These are phyloP conservation scores for Pseudanteris insignis DNA, from an alignment of 2,888 invertebrate genomes.

Conservation along the genomic window DNA sequence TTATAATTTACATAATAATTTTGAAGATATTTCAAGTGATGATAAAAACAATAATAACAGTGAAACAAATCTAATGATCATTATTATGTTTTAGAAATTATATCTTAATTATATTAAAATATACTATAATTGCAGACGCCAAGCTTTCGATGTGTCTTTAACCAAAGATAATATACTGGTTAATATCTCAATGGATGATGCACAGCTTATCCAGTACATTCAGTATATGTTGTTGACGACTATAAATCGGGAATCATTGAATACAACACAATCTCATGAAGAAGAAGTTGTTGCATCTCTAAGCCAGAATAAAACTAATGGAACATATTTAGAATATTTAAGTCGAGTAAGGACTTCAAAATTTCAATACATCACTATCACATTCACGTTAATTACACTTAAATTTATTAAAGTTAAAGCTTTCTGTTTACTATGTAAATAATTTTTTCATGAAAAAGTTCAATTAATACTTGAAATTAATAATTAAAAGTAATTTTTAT, in stretches of 20 bases:
- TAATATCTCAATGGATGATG: conserved; percentile 79
- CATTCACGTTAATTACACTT: too few relatives aligned
- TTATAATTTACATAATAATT: too few relatives aligned
- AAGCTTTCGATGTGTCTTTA: conserved; percentile 83
- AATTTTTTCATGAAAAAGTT: neutral
- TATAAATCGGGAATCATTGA: conserved; percentile 55
- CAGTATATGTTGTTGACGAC: conserved; percentile 73
- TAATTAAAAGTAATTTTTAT: neutral
- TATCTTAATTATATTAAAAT: too few relatives aligned
- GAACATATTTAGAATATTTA: conserved; percentile 62
- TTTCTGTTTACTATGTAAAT: too few relatives aligned
- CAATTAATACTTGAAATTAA: neutral
- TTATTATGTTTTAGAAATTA: too few relatives aligned
- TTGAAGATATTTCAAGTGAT: too few relatives aligned
- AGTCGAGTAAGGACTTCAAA: conserved; percentile 58
- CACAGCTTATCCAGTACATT: conserved; percentile 78
- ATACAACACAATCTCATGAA: conserved; percentile 66
- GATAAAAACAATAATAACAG: too few relatives aligned
- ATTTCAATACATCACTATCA: too few relatives aligned
- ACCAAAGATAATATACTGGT: conserved; percentile 78
- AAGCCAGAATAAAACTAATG: conserved; percentile 65
- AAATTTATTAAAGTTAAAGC: too few relatives aligned
- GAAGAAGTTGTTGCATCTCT: conserved; percentile 67
- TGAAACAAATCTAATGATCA: too few relatives aligned
- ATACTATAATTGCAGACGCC: conserved; percentile 65